Evolutionary conservation across 2,113 vertebrate genomes (phyloP).

Genomic region (Scopus umbretta): DNA sequence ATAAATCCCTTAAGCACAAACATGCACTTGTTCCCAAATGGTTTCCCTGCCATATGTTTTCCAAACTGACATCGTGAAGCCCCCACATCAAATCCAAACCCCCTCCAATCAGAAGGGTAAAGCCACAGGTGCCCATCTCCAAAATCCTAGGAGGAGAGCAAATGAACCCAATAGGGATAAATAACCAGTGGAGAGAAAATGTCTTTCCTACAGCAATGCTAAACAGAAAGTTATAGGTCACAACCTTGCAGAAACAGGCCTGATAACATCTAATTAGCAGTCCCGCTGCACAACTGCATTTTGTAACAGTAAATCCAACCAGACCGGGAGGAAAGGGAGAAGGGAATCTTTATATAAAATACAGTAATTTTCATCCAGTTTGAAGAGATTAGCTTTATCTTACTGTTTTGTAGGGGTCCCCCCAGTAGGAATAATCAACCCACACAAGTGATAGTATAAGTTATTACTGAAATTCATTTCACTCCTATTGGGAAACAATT

Average conservation of each 20-base stretch:
- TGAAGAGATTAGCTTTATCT: neutral
- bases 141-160: neutral
- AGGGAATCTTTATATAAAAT: neutral
- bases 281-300: neutral
- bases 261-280: constrained; percentile 37
- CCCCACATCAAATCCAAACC: neutral
- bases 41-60: neutral
- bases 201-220: constrained; percentile 8
- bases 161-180: neutral
- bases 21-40: neutral
- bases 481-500: neutral
- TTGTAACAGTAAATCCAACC: neutral
- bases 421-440: neutral
- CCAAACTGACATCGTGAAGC: neutral
- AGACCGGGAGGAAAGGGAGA: neutral
- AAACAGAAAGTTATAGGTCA: neutral
- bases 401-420: neutral
- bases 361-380: neutral
- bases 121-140: neutral
- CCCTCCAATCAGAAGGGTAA: neutral
- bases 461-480: neutral
- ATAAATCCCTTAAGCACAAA: neutral
- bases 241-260: neutral
- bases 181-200: neutral
- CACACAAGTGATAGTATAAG: neutral